Percentiles rank a stretch among this genome's conserved stretches.
Conservation (phyloP, 2,113 vertebrate species). For the Hemichromis elongatus region DNA sequence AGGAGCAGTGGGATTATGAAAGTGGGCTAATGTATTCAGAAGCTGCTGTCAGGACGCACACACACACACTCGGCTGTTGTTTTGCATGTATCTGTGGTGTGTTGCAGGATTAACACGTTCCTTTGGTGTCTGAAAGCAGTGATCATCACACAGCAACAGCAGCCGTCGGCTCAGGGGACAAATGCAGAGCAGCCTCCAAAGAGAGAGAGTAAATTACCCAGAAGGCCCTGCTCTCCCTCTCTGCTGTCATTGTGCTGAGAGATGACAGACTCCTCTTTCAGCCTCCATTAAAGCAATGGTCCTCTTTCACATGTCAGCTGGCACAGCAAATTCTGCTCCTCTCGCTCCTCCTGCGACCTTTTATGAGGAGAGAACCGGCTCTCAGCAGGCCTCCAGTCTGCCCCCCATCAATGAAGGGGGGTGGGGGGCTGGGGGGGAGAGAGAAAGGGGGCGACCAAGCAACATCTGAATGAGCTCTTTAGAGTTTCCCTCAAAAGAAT, state of each 20-base stretch:
- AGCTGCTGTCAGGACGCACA: neutral
- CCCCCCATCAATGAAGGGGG: conserved; percentile 39
- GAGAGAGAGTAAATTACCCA: conserved; percentile 49
- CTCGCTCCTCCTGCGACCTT: conserved; percentile 55
- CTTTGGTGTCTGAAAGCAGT: neutral
- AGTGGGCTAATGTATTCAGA: conserved; percentile 58
- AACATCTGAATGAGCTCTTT: conserved; percentile 51
- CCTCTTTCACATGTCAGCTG: conserved; percentile 67
- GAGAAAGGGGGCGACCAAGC: conserved; percentile 3
- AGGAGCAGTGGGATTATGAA: conserved; percentile 37
- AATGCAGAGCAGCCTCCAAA: neutral
- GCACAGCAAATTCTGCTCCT: conserved; percentile 54
- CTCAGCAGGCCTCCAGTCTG: conserved; percentile 65
- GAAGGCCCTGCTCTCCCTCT: conserved; percentile 20
- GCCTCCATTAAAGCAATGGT: conserved; percentile 53
- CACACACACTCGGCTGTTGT: neutral
- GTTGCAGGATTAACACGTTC: neutral
- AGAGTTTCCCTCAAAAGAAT: conserved; percentile 61
- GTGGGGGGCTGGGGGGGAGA: neutral
- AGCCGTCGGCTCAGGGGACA: neutral
- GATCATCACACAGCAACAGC: neutral
- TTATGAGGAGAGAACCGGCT: conserved; percentile 64
- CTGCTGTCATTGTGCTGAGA: conserved; percentile 38
- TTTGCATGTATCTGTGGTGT: neutral
- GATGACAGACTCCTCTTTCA: conserved; percentile 63